phyloP scores from a whole-genome alignment of 2,113 vertebrate species.

The Malurus alboscapulatus region DNA sequence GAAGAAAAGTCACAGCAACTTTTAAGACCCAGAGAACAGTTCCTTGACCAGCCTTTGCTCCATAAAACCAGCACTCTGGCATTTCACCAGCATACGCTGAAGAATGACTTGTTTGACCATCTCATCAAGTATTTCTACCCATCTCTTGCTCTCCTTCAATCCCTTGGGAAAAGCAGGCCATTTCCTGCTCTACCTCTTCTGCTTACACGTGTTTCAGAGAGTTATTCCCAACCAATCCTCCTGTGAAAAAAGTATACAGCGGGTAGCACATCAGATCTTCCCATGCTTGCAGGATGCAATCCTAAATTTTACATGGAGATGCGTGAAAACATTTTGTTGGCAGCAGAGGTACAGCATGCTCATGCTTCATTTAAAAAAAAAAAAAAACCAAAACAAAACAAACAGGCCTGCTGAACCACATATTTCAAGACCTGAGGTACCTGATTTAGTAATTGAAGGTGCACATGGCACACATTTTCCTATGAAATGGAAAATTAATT shows the following conservation, averaged over 20 bases:
- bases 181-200: background rate
- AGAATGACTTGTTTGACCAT: background rate
- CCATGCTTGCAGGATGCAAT: background rate
- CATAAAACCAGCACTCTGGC: background rate
- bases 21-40: background rate
- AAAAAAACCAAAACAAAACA: background rate
- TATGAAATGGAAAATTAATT: constrained; percentile 14
- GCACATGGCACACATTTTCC: background rate
- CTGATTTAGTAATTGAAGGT: background rate
- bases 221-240: background rate
- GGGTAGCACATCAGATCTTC: background rate
- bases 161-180: background rate
- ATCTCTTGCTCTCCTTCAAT: background rate
- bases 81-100: background rate
- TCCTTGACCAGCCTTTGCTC: background rate
- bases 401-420: background rate
- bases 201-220: background rate
- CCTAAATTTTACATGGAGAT: background rate
- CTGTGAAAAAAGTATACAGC: background rate
- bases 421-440: constrained; percentile 12
- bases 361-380: background rate
- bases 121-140: background rate
- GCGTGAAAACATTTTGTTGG: background rate
- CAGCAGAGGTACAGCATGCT: background rate
- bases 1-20: background rate